phyloP scores from a whole-genome alignment of 1,140 invertebrate genomes.

The Solenopsis invicta region DNA sequence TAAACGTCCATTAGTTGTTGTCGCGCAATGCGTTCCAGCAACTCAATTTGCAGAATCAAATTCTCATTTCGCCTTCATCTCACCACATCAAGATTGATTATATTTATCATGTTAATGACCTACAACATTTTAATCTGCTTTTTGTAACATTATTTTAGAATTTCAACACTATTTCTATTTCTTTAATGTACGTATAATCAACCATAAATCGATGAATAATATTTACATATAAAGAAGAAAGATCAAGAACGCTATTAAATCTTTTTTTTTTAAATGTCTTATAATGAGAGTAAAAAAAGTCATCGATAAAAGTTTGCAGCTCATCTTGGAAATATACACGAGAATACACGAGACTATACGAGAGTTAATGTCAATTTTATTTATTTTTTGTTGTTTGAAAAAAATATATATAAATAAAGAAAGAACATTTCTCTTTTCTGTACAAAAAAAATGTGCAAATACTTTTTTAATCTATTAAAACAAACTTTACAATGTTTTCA shows the following conservation, averaged over 20 bases:
- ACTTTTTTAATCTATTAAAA: neutral
- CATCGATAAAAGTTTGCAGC: neutral
- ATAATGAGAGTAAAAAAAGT: neutral
- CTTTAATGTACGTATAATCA: neutral
- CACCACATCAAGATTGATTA: neutral
- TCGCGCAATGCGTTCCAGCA: slow-evolving; percentile 36
- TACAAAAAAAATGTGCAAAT: neutral
- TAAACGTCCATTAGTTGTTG: slow-evolving; percentile 71
- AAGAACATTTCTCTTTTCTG: neutral
- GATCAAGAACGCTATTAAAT: neutral
- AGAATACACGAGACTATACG: no score
- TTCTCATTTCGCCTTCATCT: slow-evolving; percentile 21
- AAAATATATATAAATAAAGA: no score
- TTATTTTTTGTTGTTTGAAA: neutral
- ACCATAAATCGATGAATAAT: neutral
- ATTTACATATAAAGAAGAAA: neutral
- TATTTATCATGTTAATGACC: neutral
- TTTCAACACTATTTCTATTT: slow-evolving; percentile 13
- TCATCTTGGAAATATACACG: neutral
- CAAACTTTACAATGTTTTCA: neutral
- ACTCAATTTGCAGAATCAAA: slow-evolving; percentile 72
- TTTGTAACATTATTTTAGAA: neutral
- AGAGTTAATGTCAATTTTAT: neutral
- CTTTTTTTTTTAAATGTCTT: neutral
- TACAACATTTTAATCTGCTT: neutral